Conservation (phyloP, 1,140 invertebrate species). For the Vollenhovia emeryi region DNA sequence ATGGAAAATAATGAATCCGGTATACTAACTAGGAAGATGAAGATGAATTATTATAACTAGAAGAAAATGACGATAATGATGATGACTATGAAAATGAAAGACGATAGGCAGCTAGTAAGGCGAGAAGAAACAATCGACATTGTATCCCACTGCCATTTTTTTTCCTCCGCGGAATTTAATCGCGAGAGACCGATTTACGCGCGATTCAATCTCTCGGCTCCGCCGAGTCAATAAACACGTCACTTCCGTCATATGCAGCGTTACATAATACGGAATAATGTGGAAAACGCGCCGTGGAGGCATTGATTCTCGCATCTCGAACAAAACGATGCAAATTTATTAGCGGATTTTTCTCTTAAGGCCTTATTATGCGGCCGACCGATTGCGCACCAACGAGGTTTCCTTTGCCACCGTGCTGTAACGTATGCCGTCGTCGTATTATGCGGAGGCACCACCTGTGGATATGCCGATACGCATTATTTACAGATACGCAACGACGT, state of each 20-base stretch:
- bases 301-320: background rate
- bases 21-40: constrained; percentile 73
- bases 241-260: constrained; percentile 10
- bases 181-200: constrained; percentile 61
- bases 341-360: background rate
- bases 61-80: constrained; percentile 67
- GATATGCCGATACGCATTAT: constrained; percentile 32
- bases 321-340: constrained; percentile 33
- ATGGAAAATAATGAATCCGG: constrained; percentile 71
- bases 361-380: background rate
- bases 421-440: constrained; percentile 13
- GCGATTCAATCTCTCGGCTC: constrained; percentile 27
- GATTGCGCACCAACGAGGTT: constrained; percentile 6
- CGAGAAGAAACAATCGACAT: constrained; percentile 58
- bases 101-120: background rate
- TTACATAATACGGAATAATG: constrained; percentile 16
- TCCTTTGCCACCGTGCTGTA: background rate
- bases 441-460: constrained; percentile 22
- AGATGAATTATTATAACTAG: constrained; percentile 74
- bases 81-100: constrained; percentile 68
- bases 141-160: constrained; percentile 39
- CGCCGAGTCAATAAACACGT: constrained; percentile 12
- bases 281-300: background rate
- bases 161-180: constrained; percentile 57
- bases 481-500: constrained; percentile 22